Percentiles rank a stretch among this genome's conserved stretches.
Conservation (phyloP, 2,113 vertebrate species). For the Arvicanthis niloticus region DNA sequence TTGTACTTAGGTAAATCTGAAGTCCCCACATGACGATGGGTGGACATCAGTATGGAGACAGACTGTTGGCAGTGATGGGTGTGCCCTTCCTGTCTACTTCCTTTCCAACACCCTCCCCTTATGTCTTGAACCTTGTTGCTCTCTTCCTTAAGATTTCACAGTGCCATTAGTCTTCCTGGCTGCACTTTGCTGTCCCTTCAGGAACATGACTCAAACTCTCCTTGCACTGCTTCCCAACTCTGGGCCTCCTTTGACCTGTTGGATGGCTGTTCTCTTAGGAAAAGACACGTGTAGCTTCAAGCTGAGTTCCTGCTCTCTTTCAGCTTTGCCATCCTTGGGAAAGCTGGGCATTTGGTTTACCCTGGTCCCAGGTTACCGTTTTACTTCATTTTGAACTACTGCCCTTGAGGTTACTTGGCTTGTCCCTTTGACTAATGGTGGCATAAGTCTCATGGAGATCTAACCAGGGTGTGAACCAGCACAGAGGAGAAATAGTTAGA, state of each 20-base stretch:
- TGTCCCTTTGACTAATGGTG: background rate
- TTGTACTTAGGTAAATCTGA: constrained; percentile 32
- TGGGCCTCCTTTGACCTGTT: background rate
- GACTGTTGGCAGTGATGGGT: background rate
- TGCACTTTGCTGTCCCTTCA: background rate
- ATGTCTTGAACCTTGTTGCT: background rate
- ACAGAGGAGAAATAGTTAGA: constrained; percentile 21
- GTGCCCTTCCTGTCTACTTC: background rate
- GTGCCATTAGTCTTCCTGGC: background rate
- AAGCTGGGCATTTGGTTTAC: constrained; percentile 31
- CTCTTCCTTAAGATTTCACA: background rate
- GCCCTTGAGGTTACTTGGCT: constrained; percentile 2
- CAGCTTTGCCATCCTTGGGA: constrained; percentile 1
- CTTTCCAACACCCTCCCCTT: background rate
- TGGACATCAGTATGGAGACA: background rate
- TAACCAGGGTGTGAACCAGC: background rate
- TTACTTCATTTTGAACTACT: constrained; percentile 52
- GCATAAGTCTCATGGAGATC: background rate
- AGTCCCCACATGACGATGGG: background rate
- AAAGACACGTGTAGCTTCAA: background rate
- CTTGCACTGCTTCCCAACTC: background rate
- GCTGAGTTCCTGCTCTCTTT: constrained; percentile 27
- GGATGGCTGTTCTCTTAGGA: background rate
- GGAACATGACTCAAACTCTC: background rate
- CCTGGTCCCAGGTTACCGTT: background rate